Evolutionary conservation across 2,797 vertebrate species (phyloP), one percentile per base, ranked within the genome.

Genomic region (Falco naumanni): DNA sequence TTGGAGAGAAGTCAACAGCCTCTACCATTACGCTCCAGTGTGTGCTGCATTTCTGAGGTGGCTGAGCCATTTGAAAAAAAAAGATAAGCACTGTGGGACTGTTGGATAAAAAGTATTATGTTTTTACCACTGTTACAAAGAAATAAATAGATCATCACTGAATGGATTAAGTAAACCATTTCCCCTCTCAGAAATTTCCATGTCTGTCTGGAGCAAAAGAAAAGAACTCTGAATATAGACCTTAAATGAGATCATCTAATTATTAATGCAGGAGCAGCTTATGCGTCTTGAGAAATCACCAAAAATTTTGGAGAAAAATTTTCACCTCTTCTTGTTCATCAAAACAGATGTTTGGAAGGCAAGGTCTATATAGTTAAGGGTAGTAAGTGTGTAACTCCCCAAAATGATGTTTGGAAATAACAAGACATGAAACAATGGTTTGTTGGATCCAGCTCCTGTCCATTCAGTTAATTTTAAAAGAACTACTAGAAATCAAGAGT

Each of bases 401-500:
- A 33, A 85, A 88, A 68, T 14, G 63, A 70, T 84, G 22, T 12
- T 56, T 89, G 71, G 51, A 89, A 76, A 86, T 57, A 65, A 56
- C 20, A 69, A 45, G 25, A 88, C 16, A 47, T 22, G 39, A 75
- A 95, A 66, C 34, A 84, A 81, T 33, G 93, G 39, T 21, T 85
- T 89, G 68, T 41, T 68, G 33, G 51, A 92, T 90, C 20, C n/a
- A 82, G 28, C 7, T 70, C 43, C 51, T 94, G 41, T 70, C 29
- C 33, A 84, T 92, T 96, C 87, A 65, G 63, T 87, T 96, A 69
- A 87, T 95, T 96, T 88, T 81, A 84, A 91, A 90, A 70, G 50
- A 63, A 37, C n/a, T 90, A 47, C 29, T 26, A 47, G 29, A 81
- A 89, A 93, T 56, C 5, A 69, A 39, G 86, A 96, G 75, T 61